phyloP scores from a whole-genome alignment of 2,888 invertebrate genomes.

The Anticlea derivata region DNA sequence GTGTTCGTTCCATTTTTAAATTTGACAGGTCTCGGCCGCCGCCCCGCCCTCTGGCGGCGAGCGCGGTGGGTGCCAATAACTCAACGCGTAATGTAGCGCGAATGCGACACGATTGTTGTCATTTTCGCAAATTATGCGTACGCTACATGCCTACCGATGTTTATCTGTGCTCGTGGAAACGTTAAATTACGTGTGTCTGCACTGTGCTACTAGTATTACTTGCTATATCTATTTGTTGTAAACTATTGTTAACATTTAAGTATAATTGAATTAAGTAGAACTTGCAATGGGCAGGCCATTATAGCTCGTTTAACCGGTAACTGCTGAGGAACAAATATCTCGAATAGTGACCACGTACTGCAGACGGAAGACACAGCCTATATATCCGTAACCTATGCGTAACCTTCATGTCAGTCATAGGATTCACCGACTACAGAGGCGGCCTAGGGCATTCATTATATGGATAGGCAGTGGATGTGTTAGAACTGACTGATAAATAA shows the following conservation, averaged over 20 bases:
- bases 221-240: conserved; percentile 40
- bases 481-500: too few relatives aligned
- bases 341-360: too few relatives aligned
- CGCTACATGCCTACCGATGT: conserved; percentile 73
- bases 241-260: conserved; percentile 23
- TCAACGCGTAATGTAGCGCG: conserved; percentile 74
- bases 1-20: conserved; percentile 81
- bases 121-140: conserved; percentile 78
- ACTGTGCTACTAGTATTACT: conserved; percentile 63
- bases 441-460: too few relatives aligned
- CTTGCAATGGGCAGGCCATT: too few relatives aligned
- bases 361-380: too few relatives aligned
- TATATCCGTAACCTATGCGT: too few relatives aligned
- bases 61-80: conserved; percentile 59
- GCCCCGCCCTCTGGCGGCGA: conserved; percentile 36
- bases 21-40: conserved; percentile 73
- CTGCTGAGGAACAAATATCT: too few relatives aligned
- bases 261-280: too few relatives aligned
- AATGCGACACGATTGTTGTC: conserved; percentile 76
- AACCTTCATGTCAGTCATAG: too few relatives aligned
- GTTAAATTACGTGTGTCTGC: conserved; percentile 66
- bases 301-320: too few relatives aligned
- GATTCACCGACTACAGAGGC: too few relatives aligned
- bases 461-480: too few relatives aligned
- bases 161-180: conserved; percentile 73